These are phyloP conservation scores for Caenorhabditis sinica DNA, from an alignment of 2,888 invertebrate species.

Conservation along the genomic window DNA sequence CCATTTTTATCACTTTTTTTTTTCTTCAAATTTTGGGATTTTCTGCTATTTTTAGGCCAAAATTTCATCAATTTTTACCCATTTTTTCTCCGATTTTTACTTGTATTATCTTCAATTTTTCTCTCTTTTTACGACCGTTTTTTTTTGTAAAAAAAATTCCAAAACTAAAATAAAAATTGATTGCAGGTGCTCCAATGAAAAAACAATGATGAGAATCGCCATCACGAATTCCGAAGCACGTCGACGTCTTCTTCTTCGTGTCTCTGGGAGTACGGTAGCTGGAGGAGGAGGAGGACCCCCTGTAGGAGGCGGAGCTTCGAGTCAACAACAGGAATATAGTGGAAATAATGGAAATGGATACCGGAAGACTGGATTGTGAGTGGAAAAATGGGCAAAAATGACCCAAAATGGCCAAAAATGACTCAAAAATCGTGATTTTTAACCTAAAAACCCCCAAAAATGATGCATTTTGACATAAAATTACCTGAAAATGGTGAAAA, in stretches of 20 bases:
- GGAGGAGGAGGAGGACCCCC: no score
- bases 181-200: slow-evolving; percentile 42
- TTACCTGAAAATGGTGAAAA: no score
- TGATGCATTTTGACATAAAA: no score
- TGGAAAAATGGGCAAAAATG: not conserved
- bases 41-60: not conserved
- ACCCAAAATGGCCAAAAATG: not conserved
- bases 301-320: no score
- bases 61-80: slow-evolving; percentile 10
- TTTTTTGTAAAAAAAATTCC: not conserved
- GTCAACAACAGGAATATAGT: not conserved
- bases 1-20: not conserved
- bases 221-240: not conserved
- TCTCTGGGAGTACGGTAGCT: not conserved
- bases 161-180: slow-evolving; percentile 43
- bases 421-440: not conserved
- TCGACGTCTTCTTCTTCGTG: not conserved
- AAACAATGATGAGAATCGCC: slow-evolving; percentile 60
- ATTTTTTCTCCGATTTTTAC: slow-evolving; percentile 6
- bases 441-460: not conserved
- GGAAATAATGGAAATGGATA: slow-evolving; percentile 2
- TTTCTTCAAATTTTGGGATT: not conserved
- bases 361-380: not conserved
- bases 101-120: not conserved
- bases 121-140: not conserved